A percentile compares a stretch with the other conserved stretches of the same genome.
phyloP scores from a whole-genome alignment of 2,888 invertebrate species.

The Amaurobius ferox region DNA sequence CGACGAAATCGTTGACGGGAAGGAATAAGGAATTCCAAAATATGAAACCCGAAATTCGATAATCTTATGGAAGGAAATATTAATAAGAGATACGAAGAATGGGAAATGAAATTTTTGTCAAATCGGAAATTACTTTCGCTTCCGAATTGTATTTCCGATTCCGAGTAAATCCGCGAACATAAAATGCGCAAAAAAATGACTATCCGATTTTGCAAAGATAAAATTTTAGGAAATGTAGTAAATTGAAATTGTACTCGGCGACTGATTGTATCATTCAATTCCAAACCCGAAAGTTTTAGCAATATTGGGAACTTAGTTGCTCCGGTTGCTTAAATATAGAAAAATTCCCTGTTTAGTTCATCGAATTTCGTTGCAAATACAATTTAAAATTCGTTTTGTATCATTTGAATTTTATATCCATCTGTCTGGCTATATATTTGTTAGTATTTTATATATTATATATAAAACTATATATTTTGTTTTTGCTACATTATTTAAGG shows the following conservation, averaged over 20 bases:
- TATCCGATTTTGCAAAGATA: not conserved
- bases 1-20: not conserved
- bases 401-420: too few relatives aligned
- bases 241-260: not conserved
- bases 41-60: slow-evolving; percentile 9
- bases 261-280: not conserved
- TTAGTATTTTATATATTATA: too few relatives aligned
- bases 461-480: too few relatives aligned
- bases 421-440: too few relatives aligned
- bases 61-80: slow-evolving; percentile 15
- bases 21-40: slow-evolving; percentile 11
- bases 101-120: slow-evolving; percentile 16
- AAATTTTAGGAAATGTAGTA: not conserved
- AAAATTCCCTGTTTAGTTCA: too few relatives aligned
- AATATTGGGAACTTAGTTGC: too few relatives aligned
- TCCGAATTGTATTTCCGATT: not conserved
- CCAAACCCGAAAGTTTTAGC: too few relatives aligned
- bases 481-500: too few relatives aligned
- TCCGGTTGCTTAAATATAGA: too few relatives aligned
- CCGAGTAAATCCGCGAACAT: not conserved
- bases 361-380: too few relatives aligned
- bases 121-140: slow-evolving; percentile 3
- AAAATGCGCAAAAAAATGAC: not conserved
- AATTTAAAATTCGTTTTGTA: too few relatives aligned
- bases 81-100: slow-evolving; percentile 10